A percentile compares a stretch with the other conserved stretches of the same genome.
Conservation (phyloP, 2,888 invertebrate genomes). For the Caenorhabditis sp. region DNA sequence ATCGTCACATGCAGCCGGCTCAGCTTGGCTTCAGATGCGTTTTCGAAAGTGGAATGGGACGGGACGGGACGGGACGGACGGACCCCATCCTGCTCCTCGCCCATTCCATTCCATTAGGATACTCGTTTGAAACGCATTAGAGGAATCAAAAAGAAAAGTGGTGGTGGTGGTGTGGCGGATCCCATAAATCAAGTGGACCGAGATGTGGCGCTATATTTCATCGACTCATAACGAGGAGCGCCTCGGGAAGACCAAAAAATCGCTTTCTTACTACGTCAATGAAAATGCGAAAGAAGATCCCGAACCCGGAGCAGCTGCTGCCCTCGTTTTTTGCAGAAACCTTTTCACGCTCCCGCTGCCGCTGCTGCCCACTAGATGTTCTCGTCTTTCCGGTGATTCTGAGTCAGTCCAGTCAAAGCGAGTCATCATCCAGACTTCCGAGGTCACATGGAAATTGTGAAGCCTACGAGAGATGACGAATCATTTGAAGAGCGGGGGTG, state of each 20-base stretch:
- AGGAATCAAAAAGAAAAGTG: slow-evolving; percentile 2
- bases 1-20: slow-evolving; percentile 13
- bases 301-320: slow-evolving; percentile 18
- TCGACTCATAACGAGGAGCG: slow-evolving; percentile 19
- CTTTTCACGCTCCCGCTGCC: background rate
- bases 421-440: slow-evolving; percentile 4
- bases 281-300: slow-evolving; percentile 24
- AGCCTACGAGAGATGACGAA: too few relatives aligned
- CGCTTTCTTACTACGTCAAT: slow-evolving; percentile 39
- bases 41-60: background rate
- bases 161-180: slow-evolving; percentile 22
- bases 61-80: too few relatives aligned
- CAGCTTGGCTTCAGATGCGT: slow-evolving; percentile 13
- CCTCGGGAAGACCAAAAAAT: slow-evolving; percentile 20
- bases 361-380: background rate
- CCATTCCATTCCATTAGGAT: slow-evolving; percentile 37
- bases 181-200: slow-evolving; percentile 37
- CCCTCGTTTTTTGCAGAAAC: slow-evolving; percentile 25
- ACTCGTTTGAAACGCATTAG: slow-evolving; percentile 25
- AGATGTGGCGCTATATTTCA: slow-evolving; percentile 10
- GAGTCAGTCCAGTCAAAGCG: background rate
- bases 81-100: slow-evolving; percentile 1
- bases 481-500: slow-evolving; percentile 33
- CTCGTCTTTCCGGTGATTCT: slow-evolving; percentile 25
- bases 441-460: slow-evolving; percentile 18